Percentiles rank a stretch among this genome's conserved stretches.
Conservation (phyloP, 92 coral and sea anemone species). For the Paramuricea clavata region DNA sequence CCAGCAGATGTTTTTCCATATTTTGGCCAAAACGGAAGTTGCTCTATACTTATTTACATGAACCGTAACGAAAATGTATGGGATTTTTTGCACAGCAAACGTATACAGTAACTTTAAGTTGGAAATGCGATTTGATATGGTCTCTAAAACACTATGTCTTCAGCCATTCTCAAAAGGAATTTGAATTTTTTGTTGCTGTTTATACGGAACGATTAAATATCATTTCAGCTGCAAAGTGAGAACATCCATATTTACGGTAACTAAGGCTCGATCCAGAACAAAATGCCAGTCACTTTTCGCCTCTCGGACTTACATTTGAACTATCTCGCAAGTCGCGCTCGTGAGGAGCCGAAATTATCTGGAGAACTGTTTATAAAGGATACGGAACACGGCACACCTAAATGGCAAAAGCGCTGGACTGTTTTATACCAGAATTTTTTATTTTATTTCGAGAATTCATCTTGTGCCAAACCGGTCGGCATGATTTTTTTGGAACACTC, state of each 20-base stretch:
- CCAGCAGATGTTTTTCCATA: conserved; percentile 4
- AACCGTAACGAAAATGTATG: not conserved
- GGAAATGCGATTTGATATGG: not conserved
- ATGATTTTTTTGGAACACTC: conserved; percentile 89
- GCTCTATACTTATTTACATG: not conserved
- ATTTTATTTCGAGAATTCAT: conserved; percentile 88
- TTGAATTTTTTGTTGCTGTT: not conserved
- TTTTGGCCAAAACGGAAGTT: conserved; percentile 5
- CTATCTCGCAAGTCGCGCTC: conserved; percentile 79
- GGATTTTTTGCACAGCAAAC: not conserved
- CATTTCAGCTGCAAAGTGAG: not conserved
- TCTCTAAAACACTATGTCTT: not conserved
- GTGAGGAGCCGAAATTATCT: conserved; percentile 75
- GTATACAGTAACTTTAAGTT: not conserved
- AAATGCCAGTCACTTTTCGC: conserved; percentile 84
- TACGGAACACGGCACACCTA: conserved; percentile 75
- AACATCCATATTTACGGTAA: not conserved
- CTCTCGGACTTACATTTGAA: conserved; percentile 80
- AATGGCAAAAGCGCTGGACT: conserved; percentile 90
- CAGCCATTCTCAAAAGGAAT: not conserved
- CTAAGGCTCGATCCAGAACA: conserved; percentile 21
- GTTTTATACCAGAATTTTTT: conserved; percentile 91
- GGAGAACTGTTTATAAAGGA: conserved; percentile 79
- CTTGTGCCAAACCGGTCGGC: conserved; percentile 84
- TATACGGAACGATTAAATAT: not conserved